Evolutionary conservation across 2,113 vertebrate genomes (phyloP).

Genomic region (Leptobrachium ailaonicum): DNA sequence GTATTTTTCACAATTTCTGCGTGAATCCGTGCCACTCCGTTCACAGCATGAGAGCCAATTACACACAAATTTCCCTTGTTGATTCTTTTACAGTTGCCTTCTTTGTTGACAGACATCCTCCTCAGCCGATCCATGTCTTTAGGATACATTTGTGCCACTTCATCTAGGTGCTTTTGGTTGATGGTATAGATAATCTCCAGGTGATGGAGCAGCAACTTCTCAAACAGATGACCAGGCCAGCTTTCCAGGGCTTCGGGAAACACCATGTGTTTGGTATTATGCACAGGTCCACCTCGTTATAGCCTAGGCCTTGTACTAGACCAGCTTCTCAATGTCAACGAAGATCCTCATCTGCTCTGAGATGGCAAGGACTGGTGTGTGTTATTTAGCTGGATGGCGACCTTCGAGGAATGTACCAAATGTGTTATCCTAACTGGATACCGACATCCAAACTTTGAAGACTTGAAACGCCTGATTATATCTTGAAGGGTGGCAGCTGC

Average conservation of each 20-base stretch:
- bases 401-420: conserved; percentile 85
- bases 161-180: conserved; percentile 80
- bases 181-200: conserved; percentile 81
- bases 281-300: conserved; percentile 81
- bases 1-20: conserved; percentile 79
- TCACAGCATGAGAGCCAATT: conserved; percentile 79
- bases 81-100: conserved; percentile 80
- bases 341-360: conserved; percentile 86
- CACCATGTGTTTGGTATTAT: conserved; percentile 87
- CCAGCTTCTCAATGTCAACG: conserved; percentile 79
- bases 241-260: conserved; percentile 84
- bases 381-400: conserved; percentile 87
- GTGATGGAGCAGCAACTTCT: conserved; percentile 79
- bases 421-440: conserved; percentile 59
- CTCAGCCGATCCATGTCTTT: conserved; percentile 73
- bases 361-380: conserved; percentile 85
- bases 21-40: conserved; percentile 81
- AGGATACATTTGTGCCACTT: conserved; percentile 71
- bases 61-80: conserved; percentile 89
- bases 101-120: conserved; percentile 85
- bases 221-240: conserved; percentile 82
- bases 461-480: too few species aligned
- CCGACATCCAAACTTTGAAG: too few species aligned
- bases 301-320: conserved; percentile 88
- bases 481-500: too few species aligned